Conservation (phyloP, 1,140 invertebrate species). For the Whitmania pigra region DNA sequence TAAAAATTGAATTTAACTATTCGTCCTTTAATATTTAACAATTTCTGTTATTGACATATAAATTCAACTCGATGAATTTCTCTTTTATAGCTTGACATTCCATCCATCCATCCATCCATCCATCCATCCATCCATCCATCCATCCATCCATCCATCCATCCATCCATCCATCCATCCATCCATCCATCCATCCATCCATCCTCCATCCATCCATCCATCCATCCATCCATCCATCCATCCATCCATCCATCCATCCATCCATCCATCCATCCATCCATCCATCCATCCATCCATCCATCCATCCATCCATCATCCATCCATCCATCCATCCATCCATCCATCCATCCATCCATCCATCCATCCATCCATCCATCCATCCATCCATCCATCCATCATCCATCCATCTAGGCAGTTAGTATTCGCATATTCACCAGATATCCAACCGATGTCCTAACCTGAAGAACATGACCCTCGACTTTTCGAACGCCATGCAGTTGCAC, state of each 20-base stretch:
- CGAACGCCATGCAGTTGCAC: conserved; percentile 94
- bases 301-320: too few species aligned
- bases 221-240: not conserved
- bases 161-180: conserved; percentile 12
- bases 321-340: conserved; percentile 11
- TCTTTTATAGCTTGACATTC: too few species aligned
- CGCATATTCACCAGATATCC: not conserved
- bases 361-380: conserved; percentile 14
- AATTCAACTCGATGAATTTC: too few species aligned
- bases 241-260: conserved; percentile 9
- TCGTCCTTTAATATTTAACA: too few species aligned
- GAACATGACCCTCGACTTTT: conserved; percentile 90
- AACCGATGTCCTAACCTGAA: conserved; percentile 76
- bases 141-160: conserved; percentile 6
- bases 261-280: conserved; percentile 10
- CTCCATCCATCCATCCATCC: not conserved
- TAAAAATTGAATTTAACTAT: too few species aligned
- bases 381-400: not conserved
- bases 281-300: conserved; percentile 8
- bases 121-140: not conserved
- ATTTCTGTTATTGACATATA: too few species aligned
- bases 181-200: conserved; percentile 5
- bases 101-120: too few species aligned
- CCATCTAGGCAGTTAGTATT: not conserved
- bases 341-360: conserved; percentile 8